Evolutionary conservation across 2,888 invertebrate genomes (phyloP), one percentile per base, ranked within the genome.

Genomic region (Ectemnius cavifrons): DNA sequence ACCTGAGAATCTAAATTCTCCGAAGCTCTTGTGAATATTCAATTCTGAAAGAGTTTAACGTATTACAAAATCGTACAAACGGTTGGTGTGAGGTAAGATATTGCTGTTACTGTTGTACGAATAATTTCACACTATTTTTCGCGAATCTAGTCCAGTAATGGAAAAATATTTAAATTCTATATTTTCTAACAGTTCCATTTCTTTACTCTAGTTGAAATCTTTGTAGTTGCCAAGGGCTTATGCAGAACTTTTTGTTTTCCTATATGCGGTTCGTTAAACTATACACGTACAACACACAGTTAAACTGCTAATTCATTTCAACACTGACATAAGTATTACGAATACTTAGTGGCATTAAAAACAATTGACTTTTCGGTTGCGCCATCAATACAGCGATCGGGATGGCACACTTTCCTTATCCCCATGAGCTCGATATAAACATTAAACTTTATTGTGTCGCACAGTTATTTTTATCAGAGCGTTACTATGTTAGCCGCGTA

Each of bases 101-200:
- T 68, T 46, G 63, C 58, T 76, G 59, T 73, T 71, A 68, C 65
- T 62, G 56, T 73, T 66, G 57, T 65, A 61, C 72, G 23, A 59
- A 62, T 45, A 66, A 76, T 70, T 56, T 63, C 71, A 76, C 63
- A 57, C 69, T 80, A 66, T 73, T 58, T 63, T 65, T 69, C 64
- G 69, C 57, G 47, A 79, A 73, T 80, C 79, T 80, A 80, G 79
- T 80, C 79, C 67, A 71, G 56, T 71, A 60, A 77, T 64, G 14
- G 28, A 11, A 37, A 37, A 37, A 37, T 37, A 1, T 37, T 37
- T 37, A 11, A 37, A 37, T 37, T 37, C 37, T 37, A 37, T 11
- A 8, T 37, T 37, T 37, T 37, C 37, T 6, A 37, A 37, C 37
- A 37, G 37, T 37, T 11, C 5, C 37, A 37, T 37, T 37, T 37